phyloP scores from a whole-genome alignment of 2,888 invertebrate species.

The Volucella bombylans region DNA sequence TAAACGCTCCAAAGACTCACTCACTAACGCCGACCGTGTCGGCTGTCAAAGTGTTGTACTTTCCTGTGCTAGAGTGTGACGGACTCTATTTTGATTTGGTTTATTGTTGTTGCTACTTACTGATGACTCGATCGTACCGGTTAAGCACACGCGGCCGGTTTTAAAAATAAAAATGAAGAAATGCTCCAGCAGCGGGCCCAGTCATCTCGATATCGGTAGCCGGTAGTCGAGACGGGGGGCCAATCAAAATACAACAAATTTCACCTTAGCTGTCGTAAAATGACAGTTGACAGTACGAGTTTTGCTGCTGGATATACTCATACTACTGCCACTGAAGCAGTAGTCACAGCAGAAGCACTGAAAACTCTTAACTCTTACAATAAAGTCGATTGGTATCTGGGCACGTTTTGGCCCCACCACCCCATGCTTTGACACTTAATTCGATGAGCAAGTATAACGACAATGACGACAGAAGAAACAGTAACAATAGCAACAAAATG shows the following conservation, averaged over 20 bases:
- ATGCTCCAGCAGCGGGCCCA: slow-evolving; percentile 14
- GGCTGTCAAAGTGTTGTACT: slow-evolving; percentile 46
- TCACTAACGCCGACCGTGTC: slow-evolving; percentile 44
- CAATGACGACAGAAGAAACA: not conserved
- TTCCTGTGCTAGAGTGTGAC: slow-evolving; percentile 55
- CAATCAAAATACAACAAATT: slow-evolving; percentile 70
- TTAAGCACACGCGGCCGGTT: slow-evolving; percentile 49
- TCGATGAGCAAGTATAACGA: slow-evolving; percentile 10
- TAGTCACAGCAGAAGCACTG: slow-evolving; percentile 45
- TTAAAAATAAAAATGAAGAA: slow-evolving; percentile 54
- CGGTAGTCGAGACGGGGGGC: slow-evolving; percentile 53
- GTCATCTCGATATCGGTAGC: slow-evolving; percentile 50
- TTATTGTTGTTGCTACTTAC: slow-evolving; percentile 18
- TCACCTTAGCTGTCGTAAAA: slow-evolving; percentile 65
- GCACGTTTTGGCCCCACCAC: slow-evolving; percentile 61
- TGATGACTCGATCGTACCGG: slow-evolving; percentile 42
- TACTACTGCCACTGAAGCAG: not conserved
- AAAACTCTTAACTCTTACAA: slow-evolving; percentile 32
- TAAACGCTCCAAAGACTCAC: slow-evolving; percentile 46
- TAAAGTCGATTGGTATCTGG: slow-evolving; percentile 61
- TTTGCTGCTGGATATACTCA: too few species aligned
- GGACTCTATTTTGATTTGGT: slow-evolving; percentile 46
- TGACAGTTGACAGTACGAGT: slow-evolving; percentile 66
- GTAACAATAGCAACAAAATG: not conserved
- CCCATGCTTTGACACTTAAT: slow-evolving; percentile 47